Base-by-base conservation (phyloP, 2,797 vertebrate genomes). In the Cygnus olor region DNA sequence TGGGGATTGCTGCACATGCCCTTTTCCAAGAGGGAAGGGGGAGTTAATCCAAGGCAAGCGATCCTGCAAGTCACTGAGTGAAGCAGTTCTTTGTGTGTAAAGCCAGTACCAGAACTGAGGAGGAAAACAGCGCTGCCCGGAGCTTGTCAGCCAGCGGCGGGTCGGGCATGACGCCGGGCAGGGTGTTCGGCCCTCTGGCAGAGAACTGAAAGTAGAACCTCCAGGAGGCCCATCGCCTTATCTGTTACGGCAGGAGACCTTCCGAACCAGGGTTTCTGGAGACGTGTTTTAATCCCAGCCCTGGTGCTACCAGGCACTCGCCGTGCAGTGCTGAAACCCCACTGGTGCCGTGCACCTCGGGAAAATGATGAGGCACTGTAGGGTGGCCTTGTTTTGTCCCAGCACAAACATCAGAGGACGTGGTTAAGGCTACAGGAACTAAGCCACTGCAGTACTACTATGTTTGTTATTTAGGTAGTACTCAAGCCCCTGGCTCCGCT, bases 401-500 rank as follows among this genome's bases (percentile, higher is more conserved):
- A 70, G 58, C 49, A 82, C 47, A 73, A 79, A 47, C 70, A 79
- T 56, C 40, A 3, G 38, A 21, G 77, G 11, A 13, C 5, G 45
- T 86, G 93, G 90, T 91, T 94, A 94, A 80, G 34, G 72, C 44
- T 66, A 34, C 4, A 61, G 69, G 90, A 96, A 96, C 88, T 80
- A 71, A 85, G 42, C 44, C 61, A 77, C 85, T 82, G 60, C 57
- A 71, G 32, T 15, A 22, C 85, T 47, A 45, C 36, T 87, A 28
- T 28, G 34, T 36, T 78, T 53, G 34, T 85, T 69, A n/a, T 74
- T 88, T 65, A 65, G 49, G 69, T 32, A 80, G 72, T 18, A 42
- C 58, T 32, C 63, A 69, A 80, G 38, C 54, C 60, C 30, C 47
- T 57, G 34, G 45, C 79, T 93, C 32, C 1, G 5, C 56, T 82